A percentile compares a stretch with the other conserved stretches of the same genome.
Evolutionary conservation across 2,888 invertebrate species (phyloP).

Genomic region (Subacronicta megacephala): DNA sequence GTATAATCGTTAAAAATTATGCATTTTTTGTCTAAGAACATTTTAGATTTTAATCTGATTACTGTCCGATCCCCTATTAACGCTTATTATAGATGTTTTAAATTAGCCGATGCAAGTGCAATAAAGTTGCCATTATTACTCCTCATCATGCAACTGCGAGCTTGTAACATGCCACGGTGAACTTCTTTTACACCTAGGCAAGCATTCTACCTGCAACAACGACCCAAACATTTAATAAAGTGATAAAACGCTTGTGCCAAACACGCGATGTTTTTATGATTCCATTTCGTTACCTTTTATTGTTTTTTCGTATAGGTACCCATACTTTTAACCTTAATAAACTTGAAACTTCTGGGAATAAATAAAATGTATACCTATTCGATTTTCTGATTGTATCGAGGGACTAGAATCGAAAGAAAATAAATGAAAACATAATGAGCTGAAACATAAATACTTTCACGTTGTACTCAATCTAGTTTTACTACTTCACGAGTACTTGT

Average conservation of each 20-base stretch:
- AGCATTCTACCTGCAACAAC: slow-evolving; percentile 64
- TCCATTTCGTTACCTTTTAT: slow-evolving; percentile 71
- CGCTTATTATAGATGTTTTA: slow-evolving; percentile 51
- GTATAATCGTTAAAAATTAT: too few relatives aligned
- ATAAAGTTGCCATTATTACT: slow-evolving; percentile 63
- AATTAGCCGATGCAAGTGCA: slow-evolving; percentile 52
- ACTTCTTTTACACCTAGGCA: slow-evolving; percentile 63
- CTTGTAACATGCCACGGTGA: slow-evolving; percentile 58
- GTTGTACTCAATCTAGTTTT: slow-evolving; percentile 41
- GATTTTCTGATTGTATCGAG: slow-evolving; percentile 53
- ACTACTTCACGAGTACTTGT: slow-evolving; percentile 17
- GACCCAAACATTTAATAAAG: slow-evolving; percentile 80
- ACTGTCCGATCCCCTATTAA: too few relatives aligned
- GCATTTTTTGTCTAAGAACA: too few relatives aligned
- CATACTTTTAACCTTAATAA: slow-evolving; percentile 69
- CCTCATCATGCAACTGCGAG: slow-evolving; percentile 61
- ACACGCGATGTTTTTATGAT: slow-evolving; percentile 80
- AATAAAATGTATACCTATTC: slow-evolving; percentile 44
- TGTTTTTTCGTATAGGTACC: slow-evolving; percentile 62
- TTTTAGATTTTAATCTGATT: too few relatives aligned
- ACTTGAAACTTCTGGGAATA: slow-evolving; percentile 64
- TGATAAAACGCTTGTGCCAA: slow-evolving; percentile 77
- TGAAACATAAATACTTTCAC: slow-evolving; percentile 33
- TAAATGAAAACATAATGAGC: slow-evolving; percentile 55
- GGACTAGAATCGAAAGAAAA: slow-evolving; percentile 53